Conservation (phyloP, 1,140 invertebrate genomes). For the Drosophila watanabei region DNA sequence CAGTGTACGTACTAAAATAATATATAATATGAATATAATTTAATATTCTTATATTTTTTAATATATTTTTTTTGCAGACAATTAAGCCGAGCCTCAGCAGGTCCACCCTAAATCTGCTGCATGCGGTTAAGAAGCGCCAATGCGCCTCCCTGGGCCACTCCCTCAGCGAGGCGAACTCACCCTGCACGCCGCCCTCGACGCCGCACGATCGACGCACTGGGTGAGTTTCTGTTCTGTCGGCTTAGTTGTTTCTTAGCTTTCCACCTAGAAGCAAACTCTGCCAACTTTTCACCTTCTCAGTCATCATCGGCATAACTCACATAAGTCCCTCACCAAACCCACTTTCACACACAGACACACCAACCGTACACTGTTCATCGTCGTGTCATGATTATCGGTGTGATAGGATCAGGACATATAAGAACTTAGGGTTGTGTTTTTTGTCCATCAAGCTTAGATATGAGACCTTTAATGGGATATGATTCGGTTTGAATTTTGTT, state of each 20-base stretch:
- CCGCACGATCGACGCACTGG: slow-evolving; percentile 83
- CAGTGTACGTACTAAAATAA: slow-evolving; percentile 85
- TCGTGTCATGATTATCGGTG: slow-evolving; percentile 27
- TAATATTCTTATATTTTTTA: background rate
- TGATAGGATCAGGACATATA: slow-evolving; percentile 5
- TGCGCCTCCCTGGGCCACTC: slow-evolving; percentile 82
- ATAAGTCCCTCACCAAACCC: slow-evolving; percentile 14
- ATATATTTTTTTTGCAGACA: slow-evolving; percentile 51
- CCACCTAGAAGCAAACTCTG: slow-evolving; percentile 41
- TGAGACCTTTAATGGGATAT: background rate
- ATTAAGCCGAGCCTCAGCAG: slow-evolving; percentile 85
- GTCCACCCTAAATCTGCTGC: slow-evolving; percentile 82
- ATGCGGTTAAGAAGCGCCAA: slow-evolving; percentile 84
- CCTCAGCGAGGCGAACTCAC: slow-evolving; percentile 84
- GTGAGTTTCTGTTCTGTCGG: slow-evolving; percentile 60
- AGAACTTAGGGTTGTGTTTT: background rate
- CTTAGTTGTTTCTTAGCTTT: slow-evolving; percentile 15
- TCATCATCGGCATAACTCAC: slow-evolving; percentile 39
- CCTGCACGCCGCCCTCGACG: slow-evolving; percentile 84
- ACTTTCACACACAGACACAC: slow-evolving; percentile 14
- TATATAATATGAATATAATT: no score
- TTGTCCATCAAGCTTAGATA: background rate
- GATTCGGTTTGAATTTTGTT: no score
- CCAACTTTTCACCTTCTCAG: slow-evolving; percentile 24
- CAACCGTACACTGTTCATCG: slow-evolving; percentile 31